phyloP scores from a whole-genome alignment of 2,888 invertebrate genomes.

The Epicampocera succincta region DNA sequence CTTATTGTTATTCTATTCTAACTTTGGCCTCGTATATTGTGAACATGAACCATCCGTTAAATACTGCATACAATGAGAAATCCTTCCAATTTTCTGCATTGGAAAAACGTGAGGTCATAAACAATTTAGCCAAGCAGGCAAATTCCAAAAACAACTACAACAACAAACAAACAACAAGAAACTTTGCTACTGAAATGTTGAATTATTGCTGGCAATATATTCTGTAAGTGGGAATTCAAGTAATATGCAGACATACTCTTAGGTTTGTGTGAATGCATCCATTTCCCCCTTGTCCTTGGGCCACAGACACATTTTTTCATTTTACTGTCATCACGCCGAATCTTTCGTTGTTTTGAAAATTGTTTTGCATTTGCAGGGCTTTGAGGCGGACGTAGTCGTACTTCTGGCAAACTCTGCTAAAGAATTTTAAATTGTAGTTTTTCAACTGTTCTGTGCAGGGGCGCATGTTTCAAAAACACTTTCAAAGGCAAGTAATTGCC shows the following conservation, averaged over 20 bases:
- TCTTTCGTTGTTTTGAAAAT: too few relatives aligned
- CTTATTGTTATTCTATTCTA: constrained; percentile 63
- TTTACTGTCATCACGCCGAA: too few relatives aligned
- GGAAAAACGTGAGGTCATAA: constrained; percentile 69
- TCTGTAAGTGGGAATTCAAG: constrained; percentile 41
- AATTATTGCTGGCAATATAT: constrained; percentile 63
- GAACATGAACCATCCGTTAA: constrained; percentile 62
- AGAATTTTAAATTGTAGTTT: too few relatives aligned
- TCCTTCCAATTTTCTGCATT: constrained; percentile 64
- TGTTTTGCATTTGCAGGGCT: too few relatives aligned
- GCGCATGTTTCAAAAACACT: too few relatives aligned
- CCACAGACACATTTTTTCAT: too few relatives aligned
- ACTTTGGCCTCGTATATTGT: constrained; percentile 59
- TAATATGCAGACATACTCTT: constrained; percentile 12
- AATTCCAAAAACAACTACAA: constrained; percentile 38
- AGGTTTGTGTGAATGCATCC: neutral
- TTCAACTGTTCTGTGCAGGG: too few relatives aligned
- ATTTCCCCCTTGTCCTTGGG: too few relatives aligned
- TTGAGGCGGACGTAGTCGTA: too few relatives aligned
- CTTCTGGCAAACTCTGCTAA: too few relatives aligned
- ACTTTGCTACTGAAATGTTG: constrained; percentile 67
- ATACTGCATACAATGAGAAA: constrained; percentile 56
- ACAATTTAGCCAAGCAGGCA: constrained; percentile 65
- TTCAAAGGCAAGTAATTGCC: too few relatives aligned
- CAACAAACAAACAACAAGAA: constrained; percentile 43